These are phyloP conservation scores for Porites rus DNA, from an alignment of 92 coral and sea anemone genomes.

Conservation along the genomic window DNA sequence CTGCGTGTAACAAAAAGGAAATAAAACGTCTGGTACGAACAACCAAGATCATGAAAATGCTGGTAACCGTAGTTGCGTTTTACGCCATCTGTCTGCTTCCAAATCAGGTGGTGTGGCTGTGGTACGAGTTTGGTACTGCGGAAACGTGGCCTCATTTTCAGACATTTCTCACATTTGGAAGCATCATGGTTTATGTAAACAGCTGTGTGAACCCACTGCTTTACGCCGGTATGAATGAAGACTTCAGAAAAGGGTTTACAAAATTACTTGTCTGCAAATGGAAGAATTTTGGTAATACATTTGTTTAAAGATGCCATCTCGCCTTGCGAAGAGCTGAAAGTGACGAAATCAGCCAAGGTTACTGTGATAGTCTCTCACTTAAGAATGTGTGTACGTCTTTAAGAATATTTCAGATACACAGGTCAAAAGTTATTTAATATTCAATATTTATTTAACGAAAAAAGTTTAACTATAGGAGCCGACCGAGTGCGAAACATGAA, in stretches of 20 bases:
- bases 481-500: too few relatives aligned
- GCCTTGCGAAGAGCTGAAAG: not conserved
- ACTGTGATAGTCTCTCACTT: too few relatives aligned
- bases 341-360: too few relatives aligned
- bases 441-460: too few relatives aligned
- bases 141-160: slow-evolving; percentile 48
- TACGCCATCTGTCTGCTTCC: slow-evolving; percentile 92
- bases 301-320: not conserved
- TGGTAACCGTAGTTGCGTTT: slow-evolving; percentile 82
- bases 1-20: slow-evolving; percentile 56
- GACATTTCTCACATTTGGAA: slow-evolving; percentile 71
- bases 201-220: slow-evolving; percentile 83
- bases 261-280: slow-evolving; percentile 49
- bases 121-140: slow-evolving; percentile 83
- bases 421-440: too few relatives aligned
- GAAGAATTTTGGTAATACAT: not conserved
- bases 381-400: too few relatives aligned
- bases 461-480: too few relatives aligned
- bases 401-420: too few relatives aligned
- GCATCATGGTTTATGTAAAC: slow-evolving; percentile 83
- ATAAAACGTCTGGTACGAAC: slow-evolving; percentile 71
- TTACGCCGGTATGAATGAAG: slow-evolving; percentile 90
- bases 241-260: slow-evolving; percentile 82
- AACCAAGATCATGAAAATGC: slow-evolving; percentile 89
- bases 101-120: slow-evolving; percentile 95